Evolutionary conservation across 2,797 vertebrate genomes (phyloP), one percentile per base, ranked within the genome.

Genomic region (Bradypodion pumilum): DNA sequence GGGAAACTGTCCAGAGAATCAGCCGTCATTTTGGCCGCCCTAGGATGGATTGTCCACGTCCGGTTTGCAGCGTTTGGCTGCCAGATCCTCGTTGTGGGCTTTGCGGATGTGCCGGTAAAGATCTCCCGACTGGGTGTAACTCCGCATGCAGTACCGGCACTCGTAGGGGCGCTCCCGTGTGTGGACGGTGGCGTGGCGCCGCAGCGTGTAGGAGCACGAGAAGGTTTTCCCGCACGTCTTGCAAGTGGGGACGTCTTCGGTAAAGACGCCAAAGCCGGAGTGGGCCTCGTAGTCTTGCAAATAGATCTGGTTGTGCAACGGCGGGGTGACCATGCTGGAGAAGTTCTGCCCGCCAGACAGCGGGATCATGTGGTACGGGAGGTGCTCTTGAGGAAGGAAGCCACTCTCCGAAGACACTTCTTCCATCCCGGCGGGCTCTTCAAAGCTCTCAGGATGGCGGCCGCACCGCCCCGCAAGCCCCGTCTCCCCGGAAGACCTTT

Each of bases 81-180:
- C 94, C 78, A 96, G 91, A 1, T 97, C 97, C 65, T 97, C 96
- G 66, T 98, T 97, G 56, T 99, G 98, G 8, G 97, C 97, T 90
- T 99, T 99, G 62, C 98, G 97, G 89, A 99, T 98, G 88, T 99
- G 98, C 66, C 98, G 95, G 89, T 99, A 99, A 62, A 99, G 94
- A 94, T 99, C 98, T 5, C 98, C 98, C 0, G 98, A 98, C 85
- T 99, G 98, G 0, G 98, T 99, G 95, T 99, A 99, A 93, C 98
- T 98, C 68, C 98, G 96, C 87, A 98, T 97, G 91, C 98, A 99
- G 92, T 98, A 99, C 83, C 97, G 97, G 82, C 98, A 99, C 92
- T 98, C 98, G 0, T 98, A 98, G 0, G 98, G 98, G 0, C 98
- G 96, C 81, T 99, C 98, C 0, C 98, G 96, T 0, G 98, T 99